phyloP scores from a whole-genome alignment of 1,140 invertebrate species.

The Calephelis virginiensis region DNA sequence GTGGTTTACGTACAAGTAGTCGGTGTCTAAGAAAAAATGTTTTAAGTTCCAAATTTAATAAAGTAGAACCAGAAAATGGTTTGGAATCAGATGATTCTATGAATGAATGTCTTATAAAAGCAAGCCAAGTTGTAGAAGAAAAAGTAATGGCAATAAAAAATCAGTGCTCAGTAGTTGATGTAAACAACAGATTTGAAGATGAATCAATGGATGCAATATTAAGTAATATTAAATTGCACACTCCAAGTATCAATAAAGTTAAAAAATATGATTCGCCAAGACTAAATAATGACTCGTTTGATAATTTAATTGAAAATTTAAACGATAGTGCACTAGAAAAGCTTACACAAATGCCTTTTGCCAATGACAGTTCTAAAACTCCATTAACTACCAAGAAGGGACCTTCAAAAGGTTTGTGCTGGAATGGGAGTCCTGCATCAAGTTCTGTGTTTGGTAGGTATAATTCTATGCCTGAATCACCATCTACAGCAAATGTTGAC shows the following conservation, averaged over 20 bases:
- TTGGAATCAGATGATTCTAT: conserved; percentile 76
- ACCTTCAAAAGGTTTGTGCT: conserved; percentile 41
- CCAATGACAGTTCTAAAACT: conserved; percentile 33
- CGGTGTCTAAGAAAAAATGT: conserved; percentile 62
- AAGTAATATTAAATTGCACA: conserved; percentile 58
- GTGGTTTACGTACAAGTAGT: conserved; percentile 42
- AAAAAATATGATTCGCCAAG: conserved; percentile 51
- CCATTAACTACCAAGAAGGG: conserved; percentile 34
- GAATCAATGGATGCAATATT: conserved; percentile 64
- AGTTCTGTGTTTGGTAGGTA: conserved; percentile 60
- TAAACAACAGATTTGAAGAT: conserved; percentile 47
- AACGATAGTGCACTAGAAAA: conserved; percentile 72
- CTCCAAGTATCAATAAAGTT: conserved; percentile 43
- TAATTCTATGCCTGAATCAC: conserved; percentile 73
- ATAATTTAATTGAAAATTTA: conserved; percentile 66
- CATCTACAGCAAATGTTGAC: conserved; percentile 40
- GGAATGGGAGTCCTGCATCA: conserved; percentile 50
- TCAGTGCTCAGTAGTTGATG: conserved; percentile 35
- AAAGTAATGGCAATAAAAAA: conserved; percentile 42
- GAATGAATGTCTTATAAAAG: conserved; percentile 73
- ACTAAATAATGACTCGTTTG: conserved; percentile 74
- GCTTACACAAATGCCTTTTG: conserved; percentile 58
- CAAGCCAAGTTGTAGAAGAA: conserved; percentile 71
- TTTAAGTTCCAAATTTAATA: conserved; percentile 61
- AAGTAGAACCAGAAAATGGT: conserved; percentile 54